Conservation (phyloP, 1,140 invertebrate species). For the Bombus huntii region DNA sequence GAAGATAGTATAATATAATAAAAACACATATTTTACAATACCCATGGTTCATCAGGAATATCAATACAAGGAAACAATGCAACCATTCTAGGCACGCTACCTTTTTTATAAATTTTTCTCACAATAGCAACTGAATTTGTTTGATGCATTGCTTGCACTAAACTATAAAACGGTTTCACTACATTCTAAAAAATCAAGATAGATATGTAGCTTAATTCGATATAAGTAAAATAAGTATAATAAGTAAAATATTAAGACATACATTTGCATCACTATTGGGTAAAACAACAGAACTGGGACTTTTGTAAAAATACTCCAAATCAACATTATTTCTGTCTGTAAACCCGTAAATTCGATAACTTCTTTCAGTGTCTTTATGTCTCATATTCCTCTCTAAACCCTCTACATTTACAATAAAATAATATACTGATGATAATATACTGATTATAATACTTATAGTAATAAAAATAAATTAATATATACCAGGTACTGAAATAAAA, state of each 20-base stretch:
- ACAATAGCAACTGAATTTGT: slow-evolving; percentile 61
- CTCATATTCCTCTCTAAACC: slow-evolving; percentile 45
- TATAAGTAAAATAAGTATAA: too few relatives aligned
- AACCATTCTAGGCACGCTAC: slow-evolving; percentile 58
- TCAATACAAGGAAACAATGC: slow-evolving; percentile 62
- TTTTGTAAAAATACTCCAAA: slow-evolving; percentile 54
- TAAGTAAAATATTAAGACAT: slow-evolving; percentile 1
- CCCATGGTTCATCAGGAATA: slow-evolving; percentile 63
- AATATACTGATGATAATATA: neutral
- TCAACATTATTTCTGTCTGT: slow-evolving; percentile 38
- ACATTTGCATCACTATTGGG: neutral
- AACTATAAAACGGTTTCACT: slow-evolving; percentile 56
- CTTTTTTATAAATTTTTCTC: slow-evolving; percentile 53
- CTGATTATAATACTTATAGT: too few relatives aligned
- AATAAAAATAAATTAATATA: neutral
- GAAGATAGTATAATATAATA: neutral
- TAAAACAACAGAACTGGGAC: slow-evolving; percentile 51
- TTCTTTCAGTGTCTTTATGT: slow-evolving; percentile 34
- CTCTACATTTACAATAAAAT: slow-evolving; percentile 32
- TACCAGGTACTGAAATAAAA: slow-evolving; percentile 62
- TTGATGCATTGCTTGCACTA: slow-evolving; percentile 63
- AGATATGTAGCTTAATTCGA: slow-evolving; percentile 1
- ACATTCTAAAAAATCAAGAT: slow-evolving; percentile 3
- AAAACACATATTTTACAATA: slow-evolving; percentile 49
- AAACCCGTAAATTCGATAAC: slow-evolving; percentile 61